Conservation (phyloP, 37 sponge, comb jelly and placozoan genomes). For the Halichondria panicea region DNA sequence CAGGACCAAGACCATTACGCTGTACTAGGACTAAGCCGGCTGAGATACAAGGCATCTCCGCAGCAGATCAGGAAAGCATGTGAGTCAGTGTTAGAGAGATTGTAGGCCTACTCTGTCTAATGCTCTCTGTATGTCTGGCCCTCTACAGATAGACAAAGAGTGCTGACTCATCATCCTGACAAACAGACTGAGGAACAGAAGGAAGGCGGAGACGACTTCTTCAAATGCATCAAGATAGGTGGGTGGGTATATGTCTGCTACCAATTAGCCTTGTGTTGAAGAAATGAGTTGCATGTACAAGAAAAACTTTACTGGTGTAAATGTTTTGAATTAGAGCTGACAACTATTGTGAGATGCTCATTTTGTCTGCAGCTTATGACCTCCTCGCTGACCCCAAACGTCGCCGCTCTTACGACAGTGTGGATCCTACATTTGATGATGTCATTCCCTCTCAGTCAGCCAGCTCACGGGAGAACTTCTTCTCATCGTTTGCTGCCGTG, state of each 20-base stretch:
- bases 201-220: slow-evolving; percentile 67
- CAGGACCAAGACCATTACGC: slow-evolving; percentile 96
- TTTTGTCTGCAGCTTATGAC: slow-evolving; percentile 14
- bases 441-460: slow-evolving; percentile 59
- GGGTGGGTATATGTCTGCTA: background rate
- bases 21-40: slow-evolving; percentile 81
- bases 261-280: background rate
- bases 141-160: slow-evolving; percentile 66
- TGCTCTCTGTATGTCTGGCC: background rate
- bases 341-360: background rate
- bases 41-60: slow-evolving; percentile 63
- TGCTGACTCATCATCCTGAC: slow-evolving; percentile 93
- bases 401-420: slow-evolving; percentile 90
- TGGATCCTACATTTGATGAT: slow-evolving; percentile 90
- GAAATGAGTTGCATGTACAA: too few species aligned
- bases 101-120: background rate
- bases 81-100: slow-evolving; percentile 51
- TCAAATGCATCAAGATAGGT: slow-evolving; percentile 91
- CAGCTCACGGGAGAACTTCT: slow-evolving; percentile 77
- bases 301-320: too few species aligned
- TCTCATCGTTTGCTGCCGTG: slow-evolving; percentile 70
- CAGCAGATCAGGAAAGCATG: slow-evolving; percentile 95
- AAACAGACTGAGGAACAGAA: slow-evolving; percentile 59
- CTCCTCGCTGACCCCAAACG: slow-evolving; percentile 25
- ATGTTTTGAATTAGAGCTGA: background rate